Evolutionary conservation across 2,888 invertebrate species (phyloP).

Genomic region (Biston stratarius): DNA sequence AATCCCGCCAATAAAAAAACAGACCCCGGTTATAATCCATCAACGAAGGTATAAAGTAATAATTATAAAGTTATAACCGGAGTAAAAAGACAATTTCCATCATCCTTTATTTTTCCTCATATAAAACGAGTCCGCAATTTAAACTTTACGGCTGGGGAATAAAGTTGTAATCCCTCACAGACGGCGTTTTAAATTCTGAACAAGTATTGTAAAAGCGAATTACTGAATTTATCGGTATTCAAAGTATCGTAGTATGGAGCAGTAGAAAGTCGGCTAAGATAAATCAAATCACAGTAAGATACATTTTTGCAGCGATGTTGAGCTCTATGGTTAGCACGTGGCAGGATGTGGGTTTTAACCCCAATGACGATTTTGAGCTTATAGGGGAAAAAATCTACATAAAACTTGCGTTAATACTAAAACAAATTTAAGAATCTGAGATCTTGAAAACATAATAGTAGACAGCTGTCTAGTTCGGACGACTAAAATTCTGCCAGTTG

Average conservation of each 20-base stretch:
- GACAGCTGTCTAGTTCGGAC: no score
- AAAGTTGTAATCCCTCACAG: constrained; percentile 39
- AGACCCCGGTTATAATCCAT: constrained; percentile 7
- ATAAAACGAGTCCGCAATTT: constrained; percentile 19
- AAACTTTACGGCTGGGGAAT: constrained; percentile 35
- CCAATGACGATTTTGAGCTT: no score
- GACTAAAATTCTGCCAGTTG: no score
- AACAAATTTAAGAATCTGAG: no score
- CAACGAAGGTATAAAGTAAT: constrained; percentile 20
- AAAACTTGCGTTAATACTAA: no score
- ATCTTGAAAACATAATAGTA: no score
- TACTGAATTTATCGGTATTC: constrained; percentile 17
- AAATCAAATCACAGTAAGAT: not conserved
- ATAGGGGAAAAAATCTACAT: no score
- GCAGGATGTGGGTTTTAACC: no score
- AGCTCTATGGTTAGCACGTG: no score
- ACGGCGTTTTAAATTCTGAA: constrained; percentile 24
- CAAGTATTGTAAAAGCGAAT: constrained; percentile 23
- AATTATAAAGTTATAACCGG: constrained; percentile 30
- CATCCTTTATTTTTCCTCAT: constrained; percentile 29
- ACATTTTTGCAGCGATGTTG: not conserved
- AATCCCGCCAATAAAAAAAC: constrained; percentile 11
- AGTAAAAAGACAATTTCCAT: constrained; percentile 33
- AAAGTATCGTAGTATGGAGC: constrained; percentile 9
- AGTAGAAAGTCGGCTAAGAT: not conserved